Base-by-base conservation (phyloP, 2,797 vertebrate species). In the Agapornis canus region DNA sequence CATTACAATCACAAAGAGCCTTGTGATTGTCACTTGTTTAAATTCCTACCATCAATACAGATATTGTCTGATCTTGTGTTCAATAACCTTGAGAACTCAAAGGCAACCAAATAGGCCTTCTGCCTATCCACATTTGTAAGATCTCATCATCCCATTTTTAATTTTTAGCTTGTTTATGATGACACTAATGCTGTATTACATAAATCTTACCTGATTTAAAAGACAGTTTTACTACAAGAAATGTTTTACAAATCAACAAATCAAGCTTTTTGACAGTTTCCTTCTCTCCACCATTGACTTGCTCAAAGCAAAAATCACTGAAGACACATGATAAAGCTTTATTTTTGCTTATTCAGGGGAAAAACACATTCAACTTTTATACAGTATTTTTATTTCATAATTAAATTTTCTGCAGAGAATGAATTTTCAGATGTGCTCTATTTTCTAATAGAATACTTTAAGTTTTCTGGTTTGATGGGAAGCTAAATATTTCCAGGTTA, bases 291-390 rank as follows among this genome's bases (percentile, higher is more conserved):
- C 5, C 25, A 31, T 13, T 11, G 10, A 70, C 59, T 77, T 63
- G 8, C 40, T 66, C 39, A 66, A 25, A 26, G 52, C 21, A 78
- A 76, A 48, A 82, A 76, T 51, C n/a, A 65, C 14, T 27, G 43
- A 83, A 64, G 17, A 68, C 12, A 48, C 1, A 5, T 0, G 6
- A n/a, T 23, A 69, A 86, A 81, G 6, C 10, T 81, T 59, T 23
- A 26, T 45, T 59, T 81, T 65, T 52, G 15, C 31, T 72, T 76
- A 27, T 3, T 63, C 15, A 63, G 39, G 54, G 14, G 4, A 29
- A 76, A 31, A 11, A 6, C 1, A 8, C 2, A 8, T 27, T 15
- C 37, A 49, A 42, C 3, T 48, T 64, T 10, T 0, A 54, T 5
- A 49, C 52, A 77, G 19, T 31, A 37, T 10, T 64, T 66, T 13